Base-by-base conservation (phyloP, 2,888 invertebrate species). In the Rotaria macrura region DNA sequence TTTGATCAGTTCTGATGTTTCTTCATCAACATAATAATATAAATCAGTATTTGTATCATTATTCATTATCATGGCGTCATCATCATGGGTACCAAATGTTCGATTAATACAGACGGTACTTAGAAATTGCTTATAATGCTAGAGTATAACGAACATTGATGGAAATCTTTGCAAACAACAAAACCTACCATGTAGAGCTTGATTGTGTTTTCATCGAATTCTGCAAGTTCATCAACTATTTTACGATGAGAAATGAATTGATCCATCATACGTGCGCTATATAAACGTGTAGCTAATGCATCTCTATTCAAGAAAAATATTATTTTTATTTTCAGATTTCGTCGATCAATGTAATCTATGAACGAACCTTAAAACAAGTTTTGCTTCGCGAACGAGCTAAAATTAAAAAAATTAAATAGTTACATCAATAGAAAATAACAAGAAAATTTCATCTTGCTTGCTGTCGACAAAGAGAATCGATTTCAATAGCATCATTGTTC, bases 381-480 rank as follows among this genome's bases (percentile, higher is more conserved):
- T 79, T 79, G 79, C 40, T 79, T 79, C 79, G n/a, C 43, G 79
- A 14, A 79, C 79, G 1, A 79, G 65, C 65, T 65, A 20, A 65
- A 34, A 9, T 47, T 14, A 47, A 14, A 65, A 14, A 20, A 65
- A 65, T 17, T n/a, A 14, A 38, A 20, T 0, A 34, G 38, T 34
- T 34, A 65, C 12, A 5, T 29, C 3, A 2, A 65, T 29, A 29
- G 1, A 65, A 55, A 29, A 57, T 14, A 29, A 29, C 1, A 65
- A 0, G 14, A 2, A 14, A 34, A n/a, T 57, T n/a, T 23, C 23
- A 23, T 43, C 6, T 43, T 43, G 43, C 40, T 43, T 79, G 79
- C 43, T 79, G 79, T 43, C 79, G 79, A 79, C 79, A 79, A n/a
- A 43, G 79, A 43, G 79, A 79, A 79, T 79, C 79, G 17, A 79